Percentiles rank a stretch among this genome's conserved stretches.
Evolutionary conservation across 2,113 vertebrate genomes (phyloP).

Genomic region (Sylvia atricapilla): DNA sequence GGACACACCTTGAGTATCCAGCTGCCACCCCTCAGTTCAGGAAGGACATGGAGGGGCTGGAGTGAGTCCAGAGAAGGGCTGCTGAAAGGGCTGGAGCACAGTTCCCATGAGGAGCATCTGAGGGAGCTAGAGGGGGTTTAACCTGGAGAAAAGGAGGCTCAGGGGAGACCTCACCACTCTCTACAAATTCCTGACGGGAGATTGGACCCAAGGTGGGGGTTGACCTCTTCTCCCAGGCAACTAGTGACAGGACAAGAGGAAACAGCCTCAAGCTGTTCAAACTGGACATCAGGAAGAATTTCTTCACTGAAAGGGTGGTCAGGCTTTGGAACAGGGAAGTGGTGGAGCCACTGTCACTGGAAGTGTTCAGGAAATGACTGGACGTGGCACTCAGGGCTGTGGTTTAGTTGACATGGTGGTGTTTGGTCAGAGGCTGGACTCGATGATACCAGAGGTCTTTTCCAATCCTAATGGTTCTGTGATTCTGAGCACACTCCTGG

Average conservation of each 20-base stretch:
- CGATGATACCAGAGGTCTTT: accelerated
- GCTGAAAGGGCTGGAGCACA: neutral
- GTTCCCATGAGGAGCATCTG: neutral
- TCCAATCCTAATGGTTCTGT: neutral
- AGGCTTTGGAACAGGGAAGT: neutral
- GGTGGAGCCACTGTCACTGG: neutral
- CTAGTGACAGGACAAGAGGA: neutral
- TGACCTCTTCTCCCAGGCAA: neutral
- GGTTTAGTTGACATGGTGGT: neutral
- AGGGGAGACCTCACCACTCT: neutral
- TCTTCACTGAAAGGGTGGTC: neutral
- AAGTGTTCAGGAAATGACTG: neutral
- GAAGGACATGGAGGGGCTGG: neutral
- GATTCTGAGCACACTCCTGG: neutral
- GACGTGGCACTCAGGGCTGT: neutral
- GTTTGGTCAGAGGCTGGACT: neutral
- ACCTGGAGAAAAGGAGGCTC: neutral
- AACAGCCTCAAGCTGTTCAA: neutral
- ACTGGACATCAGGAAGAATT: neutral
- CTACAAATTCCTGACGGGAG: neutral
- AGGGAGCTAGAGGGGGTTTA: neutral
- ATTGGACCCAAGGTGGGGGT: no score
- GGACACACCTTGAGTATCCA: neutral
- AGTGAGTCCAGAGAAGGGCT: neutral
- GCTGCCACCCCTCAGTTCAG: neutral